These are phyloP conservation scores for Tympanuchus pallidicinctus DNA, from an alignment of 2,113 vertebrate species.

Conservation along the genomic window DNA sequence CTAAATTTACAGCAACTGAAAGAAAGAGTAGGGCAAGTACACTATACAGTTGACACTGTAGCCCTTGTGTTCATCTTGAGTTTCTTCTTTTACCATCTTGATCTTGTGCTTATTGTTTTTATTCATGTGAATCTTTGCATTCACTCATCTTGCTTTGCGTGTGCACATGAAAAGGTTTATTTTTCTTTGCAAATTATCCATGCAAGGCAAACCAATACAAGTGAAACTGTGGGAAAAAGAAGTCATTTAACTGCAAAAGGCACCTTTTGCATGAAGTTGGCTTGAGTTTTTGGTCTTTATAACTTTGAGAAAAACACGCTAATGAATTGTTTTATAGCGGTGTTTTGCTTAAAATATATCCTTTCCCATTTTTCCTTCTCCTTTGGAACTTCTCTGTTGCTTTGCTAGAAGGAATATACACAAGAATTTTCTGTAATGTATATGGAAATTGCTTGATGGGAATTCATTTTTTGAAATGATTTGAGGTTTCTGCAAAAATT, in stretches of 20 bases:
- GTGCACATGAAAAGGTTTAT: background rate
- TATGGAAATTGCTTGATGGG: background rate
- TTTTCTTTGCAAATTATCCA: slow-evolving; percentile 28
- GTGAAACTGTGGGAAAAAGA: background rate
- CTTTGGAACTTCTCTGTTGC: background rate
- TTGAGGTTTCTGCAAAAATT: background rate
- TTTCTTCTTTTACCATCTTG: background rate
- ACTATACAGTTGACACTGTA: background rate
- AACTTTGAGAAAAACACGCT: background rate
- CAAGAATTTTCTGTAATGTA: background rate
- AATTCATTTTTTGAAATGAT: background rate
- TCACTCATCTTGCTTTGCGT: background rate
- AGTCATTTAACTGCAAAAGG: background rate
- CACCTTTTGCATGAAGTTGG: background rate
- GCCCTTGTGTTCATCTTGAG: background rate
- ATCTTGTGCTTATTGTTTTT: background rate
- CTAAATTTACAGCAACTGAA: background rate
- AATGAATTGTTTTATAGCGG: background rate
- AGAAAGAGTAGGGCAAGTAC: background rate
- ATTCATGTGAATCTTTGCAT: background rate
- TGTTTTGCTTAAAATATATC: background rate
- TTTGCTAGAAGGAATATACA: background rate
- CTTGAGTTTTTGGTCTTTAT: background rate
- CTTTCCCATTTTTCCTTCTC: background rate
- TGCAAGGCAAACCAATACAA: background rate